These are phyloP conservation scores for Glossosoma conforme DNA, from an alignment of 1,140 invertebrate genomes.

Conservation along the genomic window DNA sequence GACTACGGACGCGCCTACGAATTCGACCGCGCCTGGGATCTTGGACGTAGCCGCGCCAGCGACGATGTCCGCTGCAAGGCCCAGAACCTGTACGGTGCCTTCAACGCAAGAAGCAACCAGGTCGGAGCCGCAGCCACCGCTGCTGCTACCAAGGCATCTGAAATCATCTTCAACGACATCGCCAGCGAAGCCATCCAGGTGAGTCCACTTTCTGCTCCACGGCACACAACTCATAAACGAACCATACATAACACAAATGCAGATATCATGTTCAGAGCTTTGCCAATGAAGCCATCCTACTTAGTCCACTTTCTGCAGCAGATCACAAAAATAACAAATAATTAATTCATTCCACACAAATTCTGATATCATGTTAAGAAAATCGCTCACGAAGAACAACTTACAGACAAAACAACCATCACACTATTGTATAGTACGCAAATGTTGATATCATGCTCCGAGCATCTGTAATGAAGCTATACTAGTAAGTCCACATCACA, in stretches of 20 bases:
- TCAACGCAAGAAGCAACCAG: slow-evolving; percentile 26
- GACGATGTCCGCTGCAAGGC: slow-evolving; percentile 8
- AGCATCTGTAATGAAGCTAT: background rate
- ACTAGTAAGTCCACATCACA: background rate
- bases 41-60: background rate
- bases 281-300: too few relatives aligned
- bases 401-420: too few relatives aligned
- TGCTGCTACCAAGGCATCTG: slow-evolving; percentile 17
- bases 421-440: background rate
- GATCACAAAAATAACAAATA: too few relatives aligned
- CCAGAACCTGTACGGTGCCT: slow-evolving; percentile 20
- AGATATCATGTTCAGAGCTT: too few relatives aligned
- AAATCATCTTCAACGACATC: slow-evolving; percentile 15
- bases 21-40: slow-evolving; percentile 23
- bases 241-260: too few relatives aligned
- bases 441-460: background rate
- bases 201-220: too few relatives aligned
- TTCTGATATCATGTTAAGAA: too few relatives aligned
- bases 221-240: too few relatives aligned
- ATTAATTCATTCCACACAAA: too few relatives aligned
- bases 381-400: too few relatives aligned
- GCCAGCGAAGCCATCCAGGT: too few relatives aligned
- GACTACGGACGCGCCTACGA: slow-evolving; percentile 28
- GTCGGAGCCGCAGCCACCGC: slow-evolving; percentile 29
- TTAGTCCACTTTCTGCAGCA: too few relatives aligned